phyloP scores from a whole-genome alignment of 2,888 invertebrate genomes.

The Epinotia ramella region DNA sequence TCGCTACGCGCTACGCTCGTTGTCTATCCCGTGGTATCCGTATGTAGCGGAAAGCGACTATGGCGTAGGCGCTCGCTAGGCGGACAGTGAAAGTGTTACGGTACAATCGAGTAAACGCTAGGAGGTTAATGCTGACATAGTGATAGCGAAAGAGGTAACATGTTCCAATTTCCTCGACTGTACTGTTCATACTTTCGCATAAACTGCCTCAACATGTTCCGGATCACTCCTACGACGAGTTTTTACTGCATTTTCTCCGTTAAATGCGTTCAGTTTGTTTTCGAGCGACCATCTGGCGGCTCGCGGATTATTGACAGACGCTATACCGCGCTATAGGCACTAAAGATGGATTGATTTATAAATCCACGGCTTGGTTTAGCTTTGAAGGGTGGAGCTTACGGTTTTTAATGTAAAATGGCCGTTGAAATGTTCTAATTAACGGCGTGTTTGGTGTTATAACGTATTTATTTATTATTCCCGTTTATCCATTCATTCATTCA shows the following conservation, averaged over 20 bases:
- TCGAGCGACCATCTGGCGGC: conserved; percentile 24
- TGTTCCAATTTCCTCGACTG: too few relatives aligned
- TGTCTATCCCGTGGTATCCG: too few relatives aligned
- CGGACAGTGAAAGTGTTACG: too few relatives aligned
- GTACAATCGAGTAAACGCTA: too few relatives aligned
- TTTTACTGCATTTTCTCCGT: conserved; percentile 16
- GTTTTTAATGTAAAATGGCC: neutral
- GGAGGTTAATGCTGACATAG: too few relatives aligned
- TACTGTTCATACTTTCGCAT: neutral
- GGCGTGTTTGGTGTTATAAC: neutral
- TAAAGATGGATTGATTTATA: conserved; percentile 15
- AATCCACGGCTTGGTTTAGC: neutral
- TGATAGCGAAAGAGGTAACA: too few relatives aligned
- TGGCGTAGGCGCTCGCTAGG: too few relatives aligned
- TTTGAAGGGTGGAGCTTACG: neutral
- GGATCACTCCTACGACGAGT: neutral
- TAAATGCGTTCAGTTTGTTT: conserved; percentile 25
- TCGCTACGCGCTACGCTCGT: too few relatives aligned
- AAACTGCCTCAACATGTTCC: neutral
- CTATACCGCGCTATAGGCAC: neutral
- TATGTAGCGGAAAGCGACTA: too few relatives aligned
- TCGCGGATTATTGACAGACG: conserved; percentile 11
- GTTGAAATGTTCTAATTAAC: neutral
- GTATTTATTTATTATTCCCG: neutral
- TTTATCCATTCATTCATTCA: too few relatives aligned